Percentiles rank a stretch among this genome's conserved stretches.
Conservation (phyloP, 2,113 vertebrate species). For the Sorex araneus region DNA sequence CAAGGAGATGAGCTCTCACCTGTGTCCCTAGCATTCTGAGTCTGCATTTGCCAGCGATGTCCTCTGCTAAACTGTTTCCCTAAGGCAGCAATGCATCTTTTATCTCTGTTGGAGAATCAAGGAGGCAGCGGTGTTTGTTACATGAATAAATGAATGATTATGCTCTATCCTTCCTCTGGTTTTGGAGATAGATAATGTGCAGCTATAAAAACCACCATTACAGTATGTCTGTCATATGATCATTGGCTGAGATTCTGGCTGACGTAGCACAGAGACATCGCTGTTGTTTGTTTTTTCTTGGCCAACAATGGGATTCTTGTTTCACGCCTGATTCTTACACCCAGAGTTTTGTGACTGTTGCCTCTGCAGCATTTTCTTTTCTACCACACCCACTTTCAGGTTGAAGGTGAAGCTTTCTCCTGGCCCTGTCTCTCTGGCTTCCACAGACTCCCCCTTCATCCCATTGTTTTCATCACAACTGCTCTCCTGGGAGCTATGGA, state of each 20-base stretch:
- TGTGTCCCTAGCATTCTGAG: too few species aligned
- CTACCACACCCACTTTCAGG: neutral
- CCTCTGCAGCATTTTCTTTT: neutral
- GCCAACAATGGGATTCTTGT: neutral
- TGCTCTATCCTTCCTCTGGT: neutral
- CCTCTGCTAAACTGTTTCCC: neutral
- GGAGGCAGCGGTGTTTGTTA: neutral
- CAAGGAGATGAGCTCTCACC: neutral
- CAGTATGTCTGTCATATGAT: neutral
- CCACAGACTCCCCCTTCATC: neutral
- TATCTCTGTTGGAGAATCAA: neutral
- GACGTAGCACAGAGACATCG: neutral
- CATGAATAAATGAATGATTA: neutral
- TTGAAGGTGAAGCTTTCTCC: neutral
- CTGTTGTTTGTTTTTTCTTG: constrained; percentile 1
- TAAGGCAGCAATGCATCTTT: neutral
- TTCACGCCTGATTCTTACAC: neutral
- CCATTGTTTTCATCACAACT: neutral
- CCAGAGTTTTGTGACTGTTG: neutral
- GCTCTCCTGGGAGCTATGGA: neutral
- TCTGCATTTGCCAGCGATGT: neutral
- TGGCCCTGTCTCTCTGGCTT: neutral
- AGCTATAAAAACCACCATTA: neutral
- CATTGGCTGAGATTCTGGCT: neutral
- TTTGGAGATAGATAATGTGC: neutral